A percentile compares a stretch with the other conserved stretches of the same genome.
These are phyloP conservation scores for Chrysocyon brachyurus DNA, from an alignment of 2,797 vertebrate genomes.

Conservation along the genomic window DNA sequence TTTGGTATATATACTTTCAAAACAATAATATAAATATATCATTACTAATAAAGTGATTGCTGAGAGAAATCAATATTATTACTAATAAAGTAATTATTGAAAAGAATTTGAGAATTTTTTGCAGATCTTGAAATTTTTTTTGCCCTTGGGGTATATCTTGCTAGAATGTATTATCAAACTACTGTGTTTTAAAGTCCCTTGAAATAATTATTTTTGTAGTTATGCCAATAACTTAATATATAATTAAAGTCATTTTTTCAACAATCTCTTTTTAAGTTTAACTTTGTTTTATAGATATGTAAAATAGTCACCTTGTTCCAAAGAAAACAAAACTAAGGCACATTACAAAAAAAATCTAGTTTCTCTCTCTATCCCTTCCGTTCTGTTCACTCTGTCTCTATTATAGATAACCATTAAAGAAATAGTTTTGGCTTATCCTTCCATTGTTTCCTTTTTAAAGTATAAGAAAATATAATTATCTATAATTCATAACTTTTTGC, in stretches of 20 bases:
- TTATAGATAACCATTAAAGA: neutral
- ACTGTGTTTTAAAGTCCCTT: neutral
- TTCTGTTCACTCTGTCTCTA: neutral
- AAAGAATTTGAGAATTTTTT: constrained; percentile 28
- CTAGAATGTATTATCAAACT: neutral
- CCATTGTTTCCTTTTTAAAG: constrained; percentile 7
- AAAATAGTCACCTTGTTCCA: constrained; percentile 40
- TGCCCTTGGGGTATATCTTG: neutral
- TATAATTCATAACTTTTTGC: constrained; percentile 41
- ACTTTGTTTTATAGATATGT: constrained; percentile 56
- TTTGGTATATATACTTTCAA: constrained; percentile 41
- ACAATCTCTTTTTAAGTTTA: constrained; percentile 34
- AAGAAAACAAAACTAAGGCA: neutral
- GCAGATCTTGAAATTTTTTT: neutral
- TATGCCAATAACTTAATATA: constrained; percentile 28
- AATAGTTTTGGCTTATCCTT: neutral
- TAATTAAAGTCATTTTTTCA: constrained; percentile 44
- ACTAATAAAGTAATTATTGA: neutral
- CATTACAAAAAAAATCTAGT: neutral
- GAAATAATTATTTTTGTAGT: constrained; percentile 49
- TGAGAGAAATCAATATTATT: neutral
- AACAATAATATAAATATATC: constrained; percentile 23
- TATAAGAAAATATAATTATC: constrained; percentile 6
- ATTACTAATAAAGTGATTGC: neutral
- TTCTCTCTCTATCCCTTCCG: neutral